Base-by-base conservation (phyloP, 2,797 vertebrate species). In the Pseudomugil tenellus region DNA sequence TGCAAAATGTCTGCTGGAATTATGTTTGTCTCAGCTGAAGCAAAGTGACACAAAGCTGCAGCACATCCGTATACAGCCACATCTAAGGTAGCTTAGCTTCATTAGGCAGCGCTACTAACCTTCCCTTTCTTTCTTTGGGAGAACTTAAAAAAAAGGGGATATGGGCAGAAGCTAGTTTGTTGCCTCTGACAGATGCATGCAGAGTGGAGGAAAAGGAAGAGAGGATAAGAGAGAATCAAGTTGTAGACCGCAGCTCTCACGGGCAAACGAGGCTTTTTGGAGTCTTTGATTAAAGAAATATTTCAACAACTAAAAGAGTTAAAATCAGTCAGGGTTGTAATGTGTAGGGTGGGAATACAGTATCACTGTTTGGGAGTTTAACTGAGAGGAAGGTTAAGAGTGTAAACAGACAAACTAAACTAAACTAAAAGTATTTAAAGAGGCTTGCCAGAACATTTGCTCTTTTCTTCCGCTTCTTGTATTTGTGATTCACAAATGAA, bases 71-170 rank as follows among this genome's bases (percentile, higher is more conserved):
- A 74, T 56, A 66, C 31, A 80, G 61, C 63, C 55, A 81, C 61
- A 63, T 29, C 23, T 31, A 58, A 19, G 48, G 52, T 0, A 21
- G 16, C n/a, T 70, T 37, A 23, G 26, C 23, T 28, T 35, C 34
- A 58, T 34, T 19, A 25, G 16, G 6, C 51, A 35, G 58, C 29
- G 28, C 80, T 87, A 95, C 94, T 92, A 80, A 95, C 94, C 94
- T 95, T 93, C 89, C 92, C 88, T 94, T 94, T 90, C 88, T 91
- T 81, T 93, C 92, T 93, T 94, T 94, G 68, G 92, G 83, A 56
- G 93, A 94, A 89, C 79, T 93, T 84, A 95, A 84, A 93, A 92
- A 95, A 90, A 93, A 94, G 62, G 92, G 92, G 76, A 94, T 77
- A 75, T 87, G 91, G 62, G 91, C 89, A 81, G 90, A 89, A 31